Evolutionary conservation across 2,113 vertebrate genomes (phyloP).

Genomic region (Dicrurus megarhynchus): DNA sequence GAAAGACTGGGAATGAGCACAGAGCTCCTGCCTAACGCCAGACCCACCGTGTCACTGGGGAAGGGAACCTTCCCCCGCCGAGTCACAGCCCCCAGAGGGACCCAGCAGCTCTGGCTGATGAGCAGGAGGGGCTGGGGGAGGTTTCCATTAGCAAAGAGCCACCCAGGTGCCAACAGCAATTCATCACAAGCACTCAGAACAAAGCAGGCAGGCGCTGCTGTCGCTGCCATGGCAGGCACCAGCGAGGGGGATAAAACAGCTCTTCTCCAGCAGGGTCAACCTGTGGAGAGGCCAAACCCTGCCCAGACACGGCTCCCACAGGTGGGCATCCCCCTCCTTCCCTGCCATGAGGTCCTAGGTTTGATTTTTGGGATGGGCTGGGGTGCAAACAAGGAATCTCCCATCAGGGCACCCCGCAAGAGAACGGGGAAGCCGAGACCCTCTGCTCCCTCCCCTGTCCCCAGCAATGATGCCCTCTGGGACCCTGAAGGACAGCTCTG

Average conservation of each 20-base stretch:
- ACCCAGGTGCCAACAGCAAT: background rate
- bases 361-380: background rate
- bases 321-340: background rate
- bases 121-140: background rate
- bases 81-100: background rate
- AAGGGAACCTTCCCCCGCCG: accelerated
- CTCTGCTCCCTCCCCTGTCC: background rate
- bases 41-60: background rate
- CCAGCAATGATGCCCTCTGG: background rate
- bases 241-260: background rate
- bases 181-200: background rate
- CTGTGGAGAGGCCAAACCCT: background rate
- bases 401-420: background rate
- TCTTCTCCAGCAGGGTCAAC: background rate
- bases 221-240: background rate
- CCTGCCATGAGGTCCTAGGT: background rate
- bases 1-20: background rate
- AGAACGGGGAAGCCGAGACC: accelerated
- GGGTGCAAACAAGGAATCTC: background rate
- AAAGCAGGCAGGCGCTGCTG: background rate
- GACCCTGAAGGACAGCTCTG: background rate
- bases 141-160: background rate
- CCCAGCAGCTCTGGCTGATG: background rate
- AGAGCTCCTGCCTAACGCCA: background rate
- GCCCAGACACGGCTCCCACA: accelerated